These are phyloP conservation scores for Manis crassicaudata DNA, from an alignment of 2,797 vertebrate species.

Conservation along the genomic window DNA sequence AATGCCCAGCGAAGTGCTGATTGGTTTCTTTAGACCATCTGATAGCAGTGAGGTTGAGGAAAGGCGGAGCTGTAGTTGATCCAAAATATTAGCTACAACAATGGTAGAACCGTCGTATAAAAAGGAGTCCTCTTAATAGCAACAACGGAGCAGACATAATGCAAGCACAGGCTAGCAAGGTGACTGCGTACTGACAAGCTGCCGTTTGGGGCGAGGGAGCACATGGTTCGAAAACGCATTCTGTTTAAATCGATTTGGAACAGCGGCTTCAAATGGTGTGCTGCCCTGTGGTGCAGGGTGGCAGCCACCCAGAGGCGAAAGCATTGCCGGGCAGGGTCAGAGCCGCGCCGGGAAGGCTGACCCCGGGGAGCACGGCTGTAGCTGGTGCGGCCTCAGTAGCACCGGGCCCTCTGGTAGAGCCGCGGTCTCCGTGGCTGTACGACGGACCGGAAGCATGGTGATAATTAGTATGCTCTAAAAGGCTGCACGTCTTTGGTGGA, in stretches of 20 bases:
- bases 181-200: background rate
- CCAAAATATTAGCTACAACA: background rate
- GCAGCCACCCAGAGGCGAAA: fast-evolving
- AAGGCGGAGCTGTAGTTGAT: background rate
- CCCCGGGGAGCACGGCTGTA: fast-evolving
- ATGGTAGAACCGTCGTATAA: background rate
- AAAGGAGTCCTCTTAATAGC: background rate
- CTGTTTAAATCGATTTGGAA: background rate
- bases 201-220: background rate
- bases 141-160: background rate
- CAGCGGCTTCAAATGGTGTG: background rate
- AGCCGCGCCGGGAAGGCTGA: fast-evolving
- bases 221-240: background rate
- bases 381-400: background rate
- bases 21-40: background rate
- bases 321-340: fast-evolving
- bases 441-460: too few relatives aligned
- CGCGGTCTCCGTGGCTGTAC: fast-evolving
- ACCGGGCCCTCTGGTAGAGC: background rate
- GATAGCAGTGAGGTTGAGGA: background rate
- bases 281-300: fast-evolving
- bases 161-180: background rate
- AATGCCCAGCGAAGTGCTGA: fast-evolving
- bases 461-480: background rate
- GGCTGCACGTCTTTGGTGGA: background rate